Percentiles rank a stretch among this genome's conserved stretches.
Evolutionary conservation across 2,888 invertebrate genomes (phyloP).

Genomic region (Acronicta aceris): DNA sequence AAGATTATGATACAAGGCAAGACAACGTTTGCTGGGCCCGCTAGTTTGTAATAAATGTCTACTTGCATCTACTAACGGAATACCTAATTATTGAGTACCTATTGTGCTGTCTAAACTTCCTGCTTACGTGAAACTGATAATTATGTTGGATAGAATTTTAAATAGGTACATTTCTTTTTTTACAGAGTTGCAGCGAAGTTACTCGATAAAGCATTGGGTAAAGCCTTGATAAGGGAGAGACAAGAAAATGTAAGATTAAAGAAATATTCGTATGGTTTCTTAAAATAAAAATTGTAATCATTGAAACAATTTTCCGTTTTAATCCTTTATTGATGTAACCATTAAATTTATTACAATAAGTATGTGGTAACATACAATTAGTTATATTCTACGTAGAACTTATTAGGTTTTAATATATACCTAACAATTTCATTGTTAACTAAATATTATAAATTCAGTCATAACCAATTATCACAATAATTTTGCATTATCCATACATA

Average conservation of each 20-base stretch:
- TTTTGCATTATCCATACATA: constrained; percentile 39
- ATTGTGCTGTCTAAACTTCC: too few species aligned
- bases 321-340: constrained; percentile 65
- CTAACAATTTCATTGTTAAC: constrained; percentile 28
- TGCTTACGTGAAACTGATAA: background rate
- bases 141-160: background rate
- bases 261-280: constrained; percentile 88
- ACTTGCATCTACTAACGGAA: too few species aligned
- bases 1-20: too few species aligned
- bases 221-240: constrained; percentile 90
- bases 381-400: constrained; percentile 13
- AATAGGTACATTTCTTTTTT: constrained; percentile 45
- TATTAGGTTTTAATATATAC: constrained; percentile 22
- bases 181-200: constrained; percentile 89
- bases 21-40: too few species aligned
- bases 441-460: constrained; percentile 49
- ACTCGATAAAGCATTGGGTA: constrained; percentile 91
- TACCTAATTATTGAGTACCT: too few species aligned
- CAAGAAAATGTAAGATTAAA: constrained; percentile 74
- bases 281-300: constrained; percentile 76
- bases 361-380: constrained; percentile 15
- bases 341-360: constrained; percentile 38
- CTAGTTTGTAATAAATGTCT: too few species aligned
- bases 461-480: constrained; percentile 61
- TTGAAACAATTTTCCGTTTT: constrained; percentile 46